A percentile compares a stretch with the other conserved stretches of the same genome.
These are phyloP conservation scores for Sminthopsis crassicaudata DNA, from an alignment of 2,113 vertebrate genomes.

Conservation along the genomic window DNA sequence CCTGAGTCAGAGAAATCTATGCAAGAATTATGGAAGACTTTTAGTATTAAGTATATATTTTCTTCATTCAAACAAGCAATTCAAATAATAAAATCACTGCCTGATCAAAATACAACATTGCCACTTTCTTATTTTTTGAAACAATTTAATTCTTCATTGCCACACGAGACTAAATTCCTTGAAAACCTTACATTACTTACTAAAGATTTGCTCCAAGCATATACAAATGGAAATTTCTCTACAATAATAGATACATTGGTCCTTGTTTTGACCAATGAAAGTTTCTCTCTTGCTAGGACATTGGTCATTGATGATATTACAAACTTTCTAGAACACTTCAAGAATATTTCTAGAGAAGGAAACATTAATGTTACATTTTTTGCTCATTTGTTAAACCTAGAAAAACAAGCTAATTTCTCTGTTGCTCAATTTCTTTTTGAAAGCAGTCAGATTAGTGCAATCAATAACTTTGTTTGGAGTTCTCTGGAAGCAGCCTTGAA, in stretches of 20 bases:
- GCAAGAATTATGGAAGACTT: constrained; percentile 53
- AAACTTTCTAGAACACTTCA: constrained; percentile 63
- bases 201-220: constrained; percentile 50
- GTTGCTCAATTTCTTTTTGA: constrained; percentile 58
- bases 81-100: constrained; percentile 43
- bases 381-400: constrained; percentile 18
- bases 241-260: constrained; percentile 54
- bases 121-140: constrained; percentile 38
- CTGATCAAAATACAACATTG: constrained; percentile 57
- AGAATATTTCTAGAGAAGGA: constrained; percentile 52
- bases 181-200: constrained; percentile 46
- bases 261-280: constrained; percentile 42
- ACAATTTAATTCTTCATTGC: constrained; percentile 50
- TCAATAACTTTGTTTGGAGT: constrained; percentile 17
- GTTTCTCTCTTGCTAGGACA: neutral
- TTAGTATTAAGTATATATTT: constrained; percentile 45
- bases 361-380: neutral
- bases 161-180: constrained; percentile 34
- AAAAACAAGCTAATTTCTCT: constrained; percentile 28
- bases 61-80: constrained; percentile 62
- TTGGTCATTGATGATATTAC: constrained; percentile 38
- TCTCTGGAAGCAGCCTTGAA: constrained; percentile 28
- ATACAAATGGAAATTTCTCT: constrained; percentile 55
- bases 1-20: constrained; percentile 48
- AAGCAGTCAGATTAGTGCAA: constrained; percentile 48